Base-by-base conservation (phyloP, 1,140 invertebrate species). In the Melipona quadrifasciata region DNA sequence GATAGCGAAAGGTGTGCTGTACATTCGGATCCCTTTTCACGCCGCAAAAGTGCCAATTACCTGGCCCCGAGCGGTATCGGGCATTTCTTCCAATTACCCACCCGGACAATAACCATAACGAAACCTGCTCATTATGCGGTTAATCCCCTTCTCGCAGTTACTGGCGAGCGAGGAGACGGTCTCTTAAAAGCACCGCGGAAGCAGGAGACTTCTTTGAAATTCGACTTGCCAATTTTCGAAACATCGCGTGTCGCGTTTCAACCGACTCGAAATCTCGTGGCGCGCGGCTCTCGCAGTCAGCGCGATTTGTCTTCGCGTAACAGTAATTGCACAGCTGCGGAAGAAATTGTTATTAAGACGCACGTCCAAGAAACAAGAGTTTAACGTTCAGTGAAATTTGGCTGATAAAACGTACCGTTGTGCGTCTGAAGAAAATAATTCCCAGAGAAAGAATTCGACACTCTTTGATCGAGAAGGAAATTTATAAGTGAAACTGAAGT, bases 91-190 rank as follows among this genome's bases (percentile, higher is more conserved):
- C 4, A 83, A 68, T 77, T 70, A 34, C 16, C 14, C 39, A 8
- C 12, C 21, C 10, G 19, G 21, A 12, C 55, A 34, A 83, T 83
- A 83, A 83, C 55, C 65, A 5, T 53, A 77, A 83, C 64, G 31
- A 51, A 47, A 55, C 31, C 8, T 10, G 12, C 61, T 58, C 65
- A 53, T 83, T 83, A 71, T 47, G 65, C 82, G 27, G 65, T 61
- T 83, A 83, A 78, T 83, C 24, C 55, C 51, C 53, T 70, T 57
- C 24, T 47, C 53, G 61, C n/a, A 70, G 31, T 70, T 31, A 80
- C 12, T n/a, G 31, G 8, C 19, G 12, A 1, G 1, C n/a, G 51
- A 80, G 17, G 19, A 51, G 34, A 64, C 67, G 75, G 21, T 74
- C 31, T 24, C 61, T 27, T 17, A 24, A 55, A 31, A 24, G 31